Evolutionary conservation across 2,113 vertebrate genomes (phyloP).

Genomic region (Todiramphus chloris): DNA sequence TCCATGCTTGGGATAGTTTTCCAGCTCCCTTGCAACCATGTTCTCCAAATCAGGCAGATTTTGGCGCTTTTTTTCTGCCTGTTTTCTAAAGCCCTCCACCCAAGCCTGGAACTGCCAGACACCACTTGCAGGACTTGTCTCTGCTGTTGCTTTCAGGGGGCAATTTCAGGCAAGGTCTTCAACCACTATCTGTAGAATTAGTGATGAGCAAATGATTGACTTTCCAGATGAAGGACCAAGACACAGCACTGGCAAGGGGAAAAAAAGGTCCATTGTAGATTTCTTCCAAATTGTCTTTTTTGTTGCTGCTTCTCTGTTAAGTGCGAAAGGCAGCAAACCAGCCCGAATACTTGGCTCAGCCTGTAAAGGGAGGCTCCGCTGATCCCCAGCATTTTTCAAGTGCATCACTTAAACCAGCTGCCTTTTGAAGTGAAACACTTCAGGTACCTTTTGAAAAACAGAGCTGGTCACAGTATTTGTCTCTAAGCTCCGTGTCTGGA

Average conservation of each 20-base stretch:
- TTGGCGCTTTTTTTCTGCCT: background rate
- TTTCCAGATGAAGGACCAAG: background rate
- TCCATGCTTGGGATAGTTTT: background rate
- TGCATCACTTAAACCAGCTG: background rate
- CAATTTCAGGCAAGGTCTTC: background rate
- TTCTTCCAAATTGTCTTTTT: background rate
- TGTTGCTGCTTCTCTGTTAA: background rate
- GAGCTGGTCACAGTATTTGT: background rate
- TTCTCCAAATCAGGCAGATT: background rate
- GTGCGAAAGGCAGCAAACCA: background rate
- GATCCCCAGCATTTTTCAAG: background rate
- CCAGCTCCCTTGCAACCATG: background rate
- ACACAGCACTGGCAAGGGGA: background rate
- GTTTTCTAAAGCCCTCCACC: background rate
- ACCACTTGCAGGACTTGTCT: background rate
- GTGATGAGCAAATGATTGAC: background rate
- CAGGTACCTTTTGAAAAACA: background rate
- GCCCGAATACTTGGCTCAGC: background rate
- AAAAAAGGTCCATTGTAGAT: background rate
- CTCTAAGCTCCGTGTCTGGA: background rate
- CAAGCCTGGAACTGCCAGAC: background rate
- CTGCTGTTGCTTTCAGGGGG: background rate
- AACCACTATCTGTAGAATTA: background rate
- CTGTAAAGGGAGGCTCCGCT: background rate
- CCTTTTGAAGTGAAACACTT: background rate